phyloP scores from a whole-genome alignment of 2,113 vertebrate species.

The Grammomys surdaster region DNA sequence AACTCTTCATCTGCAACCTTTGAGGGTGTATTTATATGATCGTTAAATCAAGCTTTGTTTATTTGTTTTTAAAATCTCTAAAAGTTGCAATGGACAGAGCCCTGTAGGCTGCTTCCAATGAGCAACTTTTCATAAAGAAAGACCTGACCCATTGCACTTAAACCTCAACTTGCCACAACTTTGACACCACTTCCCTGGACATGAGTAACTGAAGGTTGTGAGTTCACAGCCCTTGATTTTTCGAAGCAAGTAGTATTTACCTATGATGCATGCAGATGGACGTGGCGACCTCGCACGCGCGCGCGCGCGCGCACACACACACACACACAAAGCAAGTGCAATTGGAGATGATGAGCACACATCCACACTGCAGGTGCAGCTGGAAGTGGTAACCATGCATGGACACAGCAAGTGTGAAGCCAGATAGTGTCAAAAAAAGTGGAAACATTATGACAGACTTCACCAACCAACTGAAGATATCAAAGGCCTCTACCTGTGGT shows the following conservation, averaged over 20 bases:
- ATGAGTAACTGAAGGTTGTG: neutral
- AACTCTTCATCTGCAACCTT: neutral
- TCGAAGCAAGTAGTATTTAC: neutral
- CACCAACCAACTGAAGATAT: neutral
- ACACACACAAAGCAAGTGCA: neutral
- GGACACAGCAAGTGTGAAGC: neutral
- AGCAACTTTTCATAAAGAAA: neutral
- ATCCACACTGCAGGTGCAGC: neutral
- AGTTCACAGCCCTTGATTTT: neutral
- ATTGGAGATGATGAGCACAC: neutral
- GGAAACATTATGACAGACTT: neutral
- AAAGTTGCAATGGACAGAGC: neutral
- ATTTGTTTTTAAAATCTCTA: conserved; percentile 37
- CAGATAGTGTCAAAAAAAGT: neutral
- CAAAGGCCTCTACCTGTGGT: neutral
- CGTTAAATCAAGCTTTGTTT: neutral
- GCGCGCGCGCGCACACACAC: too few relatives aligned
- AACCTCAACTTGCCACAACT: neutral
- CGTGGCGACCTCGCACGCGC: neutral
- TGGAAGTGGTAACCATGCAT: too few relatives aligned
- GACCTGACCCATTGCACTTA: neutral
- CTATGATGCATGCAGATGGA: neutral
- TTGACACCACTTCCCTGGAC: neutral
- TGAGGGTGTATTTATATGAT: neutral
- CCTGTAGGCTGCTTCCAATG: neutral